These are phyloP conservation scores for Hirtodrosophila trivittata DNA, from an alignment of 2,888 invertebrate genomes.

Conservation along the genomic window DNA sequence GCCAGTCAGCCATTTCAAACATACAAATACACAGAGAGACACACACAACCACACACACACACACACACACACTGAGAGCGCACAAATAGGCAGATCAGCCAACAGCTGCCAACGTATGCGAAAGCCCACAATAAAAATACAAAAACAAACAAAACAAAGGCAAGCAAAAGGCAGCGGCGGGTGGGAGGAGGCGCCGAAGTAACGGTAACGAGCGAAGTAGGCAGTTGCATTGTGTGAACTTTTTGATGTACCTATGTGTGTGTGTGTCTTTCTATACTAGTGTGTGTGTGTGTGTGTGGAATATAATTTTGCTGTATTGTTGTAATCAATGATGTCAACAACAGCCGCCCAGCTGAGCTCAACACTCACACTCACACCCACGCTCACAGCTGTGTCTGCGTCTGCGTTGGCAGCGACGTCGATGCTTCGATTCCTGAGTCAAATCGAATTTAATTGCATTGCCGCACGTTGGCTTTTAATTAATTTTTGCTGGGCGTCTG, in stretches of 20 bases:
- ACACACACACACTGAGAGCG: constrained; percentile 7
- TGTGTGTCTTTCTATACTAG: constrained; percentile 19
- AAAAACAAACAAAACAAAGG: constrained; percentile 66
- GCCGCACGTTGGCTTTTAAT: constrained; percentile 78
- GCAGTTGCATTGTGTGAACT: constrained; percentile 70
- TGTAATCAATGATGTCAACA: constrained; percentile 80
- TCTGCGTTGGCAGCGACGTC: constrained; percentile 16
- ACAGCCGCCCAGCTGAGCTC: constrained; percentile 74
- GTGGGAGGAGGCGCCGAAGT: not conserved
- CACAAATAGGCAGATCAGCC: constrained; percentile 75
- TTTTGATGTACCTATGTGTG: constrained; percentile 42
- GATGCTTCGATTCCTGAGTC: constrained; percentile 44
- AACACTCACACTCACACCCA: constrained; percentile 18
- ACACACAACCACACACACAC: constrained; percentile 12
- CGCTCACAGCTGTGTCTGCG: constrained; percentile 4
- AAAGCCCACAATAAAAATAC: constrained; percentile 62
- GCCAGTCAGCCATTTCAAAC: constrained; percentile 55
- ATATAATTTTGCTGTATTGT: constrained; percentile 77
- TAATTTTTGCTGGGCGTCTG: constrained; percentile 68
- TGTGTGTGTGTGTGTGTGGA: constrained; percentile 34
- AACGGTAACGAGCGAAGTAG: constrained; percentile 5
- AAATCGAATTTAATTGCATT: constrained; percentile 80
- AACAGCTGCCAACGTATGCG: constrained; percentile 69
- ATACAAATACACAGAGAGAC: constrained; percentile 29
- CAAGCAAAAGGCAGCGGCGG: constrained; percentile 2